Conservation (phyloP, 2,888 invertebrate genomes). For the Drosophila meridiana region DNA sequence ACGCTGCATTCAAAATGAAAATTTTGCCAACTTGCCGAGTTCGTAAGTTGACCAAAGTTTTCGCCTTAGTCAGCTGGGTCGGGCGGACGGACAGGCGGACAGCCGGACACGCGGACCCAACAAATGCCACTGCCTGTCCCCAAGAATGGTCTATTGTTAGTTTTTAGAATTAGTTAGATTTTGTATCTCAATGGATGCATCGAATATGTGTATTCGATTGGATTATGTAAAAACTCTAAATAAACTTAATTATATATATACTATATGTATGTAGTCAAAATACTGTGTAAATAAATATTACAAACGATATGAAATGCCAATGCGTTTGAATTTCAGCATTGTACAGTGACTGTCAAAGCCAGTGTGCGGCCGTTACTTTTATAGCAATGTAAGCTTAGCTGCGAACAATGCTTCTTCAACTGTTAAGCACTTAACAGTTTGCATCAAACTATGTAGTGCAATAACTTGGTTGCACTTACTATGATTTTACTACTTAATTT, state of each 20-base stretch:
- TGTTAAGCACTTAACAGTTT: neutral
- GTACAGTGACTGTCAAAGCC: constrained; percentile 21
- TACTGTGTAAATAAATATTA: constrained; percentile 37
- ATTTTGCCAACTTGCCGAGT: constrained; percentile 82
- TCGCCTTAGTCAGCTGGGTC: constrained; percentile 25
- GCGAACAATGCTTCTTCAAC: neutral
- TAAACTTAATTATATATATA: neutral
- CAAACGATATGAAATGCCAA: neutral
- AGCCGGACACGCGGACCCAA: neutral
- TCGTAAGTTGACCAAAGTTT: constrained; percentile 82
- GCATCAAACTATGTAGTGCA: constrained; percentile 1
- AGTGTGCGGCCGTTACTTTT: neutral
- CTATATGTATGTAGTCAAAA: neutral
- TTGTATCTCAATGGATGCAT: constrained; percentile 16
- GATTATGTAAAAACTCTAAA: constrained; percentile 10
- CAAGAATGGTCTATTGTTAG: neutral
- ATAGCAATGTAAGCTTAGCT: constrained; percentile 10
- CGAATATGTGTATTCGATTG: neutral
- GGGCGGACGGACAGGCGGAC: neutral
- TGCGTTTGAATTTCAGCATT: constrained; percentile 1
- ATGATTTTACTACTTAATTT: too few species aligned
- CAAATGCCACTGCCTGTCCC: constrained; percentile 5
- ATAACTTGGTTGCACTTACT: too few species aligned
- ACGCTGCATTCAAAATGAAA: constrained; percentile 29
- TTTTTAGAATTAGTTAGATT: constrained; percentile 19